Evolutionary conservation across 2,888 invertebrate species (phyloP).

Genomic region (Autographa pulchrina): DNA sequence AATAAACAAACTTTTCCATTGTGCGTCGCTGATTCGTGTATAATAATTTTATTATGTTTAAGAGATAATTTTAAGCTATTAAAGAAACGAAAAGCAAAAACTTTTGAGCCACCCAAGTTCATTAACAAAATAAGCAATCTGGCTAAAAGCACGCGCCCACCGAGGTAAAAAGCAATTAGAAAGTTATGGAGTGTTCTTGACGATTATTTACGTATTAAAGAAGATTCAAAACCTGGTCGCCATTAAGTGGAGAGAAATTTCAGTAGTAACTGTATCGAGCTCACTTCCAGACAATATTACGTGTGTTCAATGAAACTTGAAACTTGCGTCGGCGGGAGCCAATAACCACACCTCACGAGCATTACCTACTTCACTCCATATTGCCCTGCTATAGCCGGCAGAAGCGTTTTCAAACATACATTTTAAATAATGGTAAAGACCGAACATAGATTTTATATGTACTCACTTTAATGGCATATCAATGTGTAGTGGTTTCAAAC

Average conservation of each 20-base stretch:
- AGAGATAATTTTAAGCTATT: constrained; percentile 72
- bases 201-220: constrained; percentile 79
- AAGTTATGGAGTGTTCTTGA: constrained; percentile 82
- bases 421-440: constrained; percentile 41
- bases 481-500: constrained; percentile 1
- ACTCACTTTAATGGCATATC: constrained; percentile 18
- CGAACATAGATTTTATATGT: constrained; percentile 24
- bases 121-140: constrained; percentile 86
- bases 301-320: constrained; percentile 49
- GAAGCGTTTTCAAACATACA: constrained; percentile 32
- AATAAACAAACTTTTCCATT: constrained; percentile 58
- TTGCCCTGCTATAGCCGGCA: constrained; percentile 34
- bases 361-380: constrained; percentile 47
- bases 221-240: constrained; percentile 58
- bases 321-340: constrained; percentile 37
- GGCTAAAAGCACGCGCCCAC: constrained; percentile 83
- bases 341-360: constrained; percentile 53
- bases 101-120: constrained; percentile 76
- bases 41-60: constrained; percentile 69
- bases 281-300: constrained; percentile 52
- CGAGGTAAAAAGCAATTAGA: constrained; percentile 84
- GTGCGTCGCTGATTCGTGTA: constrained; percentile 48
- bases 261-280: constrained; percentile 49
- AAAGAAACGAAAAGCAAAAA: constrained; percentile 76
- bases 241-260: constrained; percentile 53